Conservation (phyloP, 2,888 invertebrate genomes). For the Rotaria magnacalcarata region DNA sequence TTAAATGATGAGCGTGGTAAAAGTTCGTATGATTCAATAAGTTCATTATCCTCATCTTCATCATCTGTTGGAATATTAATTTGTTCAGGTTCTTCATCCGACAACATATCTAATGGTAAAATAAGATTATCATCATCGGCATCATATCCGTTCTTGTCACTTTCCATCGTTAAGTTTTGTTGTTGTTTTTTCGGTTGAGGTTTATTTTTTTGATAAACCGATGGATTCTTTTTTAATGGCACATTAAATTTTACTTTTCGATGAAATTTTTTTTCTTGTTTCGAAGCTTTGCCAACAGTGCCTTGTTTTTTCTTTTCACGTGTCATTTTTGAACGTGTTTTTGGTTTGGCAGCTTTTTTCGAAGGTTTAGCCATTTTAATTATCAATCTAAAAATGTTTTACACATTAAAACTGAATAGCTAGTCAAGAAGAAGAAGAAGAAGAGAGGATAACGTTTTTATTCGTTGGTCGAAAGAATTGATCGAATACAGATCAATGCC, state of each 20-base stretch:
- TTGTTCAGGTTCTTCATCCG: background rate
- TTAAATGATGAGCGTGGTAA: slow-evolving; percentile 1
- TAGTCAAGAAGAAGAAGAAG: background rate
- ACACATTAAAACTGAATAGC: no score
- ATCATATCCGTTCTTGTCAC: background rate
- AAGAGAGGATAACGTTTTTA: background rate
- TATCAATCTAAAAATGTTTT: no score
- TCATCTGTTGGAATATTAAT: background rate
- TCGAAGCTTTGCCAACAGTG: background rate
- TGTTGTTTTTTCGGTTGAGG: background rate
- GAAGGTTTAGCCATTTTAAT: background rate
- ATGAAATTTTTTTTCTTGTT: slow-evolving; percentile 38
- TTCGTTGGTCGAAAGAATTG: background rate
- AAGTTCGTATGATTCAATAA: background rate
- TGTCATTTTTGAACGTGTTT: slow-evolving; percentile 17
- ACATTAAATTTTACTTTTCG: slow-evolving; percentile 5
- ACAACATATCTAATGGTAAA: slow-evolving; percentile 30
- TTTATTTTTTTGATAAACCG: background rate
- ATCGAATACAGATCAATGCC: background rate
- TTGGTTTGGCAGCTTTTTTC: background rate
- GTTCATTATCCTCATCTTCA: background rate
- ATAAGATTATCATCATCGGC: background rate
- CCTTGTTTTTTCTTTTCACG: background rate
- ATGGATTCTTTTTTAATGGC: slow-evolving; percentile 13
- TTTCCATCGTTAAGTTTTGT: no score